Conservation (phyloP, 2,797 vertebrate species). For the Varecia variegata region DNA sequence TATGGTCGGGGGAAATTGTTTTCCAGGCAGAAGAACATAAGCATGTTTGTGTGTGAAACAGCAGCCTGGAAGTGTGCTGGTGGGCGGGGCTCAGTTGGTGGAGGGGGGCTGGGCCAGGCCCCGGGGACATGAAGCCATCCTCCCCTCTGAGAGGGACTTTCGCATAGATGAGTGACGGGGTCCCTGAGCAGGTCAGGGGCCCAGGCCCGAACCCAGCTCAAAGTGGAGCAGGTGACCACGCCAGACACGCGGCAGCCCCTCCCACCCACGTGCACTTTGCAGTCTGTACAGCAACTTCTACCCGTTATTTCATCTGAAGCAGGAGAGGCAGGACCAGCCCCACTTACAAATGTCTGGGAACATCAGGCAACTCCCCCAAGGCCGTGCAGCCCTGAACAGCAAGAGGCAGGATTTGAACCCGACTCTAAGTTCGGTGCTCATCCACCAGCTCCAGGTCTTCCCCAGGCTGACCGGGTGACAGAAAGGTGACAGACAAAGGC, state of each 20-base stretch:
- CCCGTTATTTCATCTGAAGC: neutral
- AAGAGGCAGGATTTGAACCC: neutral
- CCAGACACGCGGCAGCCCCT: neutral
- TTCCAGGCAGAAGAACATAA: neutral
- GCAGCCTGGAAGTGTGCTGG: neutral
- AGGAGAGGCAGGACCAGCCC: no score
- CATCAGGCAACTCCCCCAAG: neutral
- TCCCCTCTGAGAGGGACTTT: no score
- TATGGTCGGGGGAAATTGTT: neutral
- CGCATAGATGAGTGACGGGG: neutral
- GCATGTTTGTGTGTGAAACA: neutral
- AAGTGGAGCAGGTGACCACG: no score
- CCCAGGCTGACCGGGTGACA: neutral
- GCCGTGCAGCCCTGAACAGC: no score
- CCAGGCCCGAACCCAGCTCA: neutral
- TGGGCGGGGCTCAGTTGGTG: neutral
- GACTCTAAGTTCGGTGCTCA: neutral
- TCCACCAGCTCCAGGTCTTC: neutral
- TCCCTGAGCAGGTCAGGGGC: no score
- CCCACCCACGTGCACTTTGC: rapidly evolving
- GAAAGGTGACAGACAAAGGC: neutral
- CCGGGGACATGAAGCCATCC: neutral
- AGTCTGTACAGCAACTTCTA: neutral
- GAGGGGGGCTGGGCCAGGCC: neutral
- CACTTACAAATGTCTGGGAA: neutral